Percentiles rank a stretch among this genome's conserved stretches.
Conservation (phyloP, 23 tunicate genomes). For the Halocynthia roretzi region DNA sequence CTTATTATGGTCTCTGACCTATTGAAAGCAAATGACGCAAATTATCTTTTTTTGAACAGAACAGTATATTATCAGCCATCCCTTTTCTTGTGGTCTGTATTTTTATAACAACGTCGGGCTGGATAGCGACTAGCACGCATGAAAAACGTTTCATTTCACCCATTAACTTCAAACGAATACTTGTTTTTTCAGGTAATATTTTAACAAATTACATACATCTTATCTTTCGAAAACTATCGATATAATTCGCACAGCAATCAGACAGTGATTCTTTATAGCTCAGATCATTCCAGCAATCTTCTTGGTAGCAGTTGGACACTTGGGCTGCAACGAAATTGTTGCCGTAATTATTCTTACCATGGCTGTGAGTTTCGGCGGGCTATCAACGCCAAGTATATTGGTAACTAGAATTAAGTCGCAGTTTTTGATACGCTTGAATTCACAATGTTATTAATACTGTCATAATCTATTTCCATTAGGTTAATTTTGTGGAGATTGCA, state of each 20-base stretch:
- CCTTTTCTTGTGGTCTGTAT: slow-evolving; percentile 50
- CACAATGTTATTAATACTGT: too few relatives aligned
- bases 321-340: slow-evolving; percentile 41
- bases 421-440: background rate
- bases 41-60: slow-evolving; percentile 17
- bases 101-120: slow-evolving; percentile 38
- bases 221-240: background rate
- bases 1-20: background rate
- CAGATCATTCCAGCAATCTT: slow-evolving; percentile 53
- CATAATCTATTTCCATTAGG: background rate
- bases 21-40: background rate
- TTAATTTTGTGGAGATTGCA: slow-evolving; percentile 54
- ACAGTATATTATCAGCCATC: slow-evolving; percentile 50
- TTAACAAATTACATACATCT: background rate
- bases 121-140: slow-evolving; percentile 17
- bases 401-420: slow-evolving; percentile 13
- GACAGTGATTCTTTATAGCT: slow-evolving; percentile 3
- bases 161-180: slow-evolving; percentile 24
- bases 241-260: background rate
- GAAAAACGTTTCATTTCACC: slow-evolving; percentile 24
- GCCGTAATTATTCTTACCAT: slow-evolving; percentile 29
- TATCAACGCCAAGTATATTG: slow-evolving; percentile 48
- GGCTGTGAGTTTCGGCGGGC: slow-evolving; percentile 56
- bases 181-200: slow-evolving; percentile 33
- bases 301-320: slow-evolving; percentile 42